phyloP scores from a whole-genome alignment of 2,113 vertebrate species.

The Phylloscopus trochiloides region DNA sequence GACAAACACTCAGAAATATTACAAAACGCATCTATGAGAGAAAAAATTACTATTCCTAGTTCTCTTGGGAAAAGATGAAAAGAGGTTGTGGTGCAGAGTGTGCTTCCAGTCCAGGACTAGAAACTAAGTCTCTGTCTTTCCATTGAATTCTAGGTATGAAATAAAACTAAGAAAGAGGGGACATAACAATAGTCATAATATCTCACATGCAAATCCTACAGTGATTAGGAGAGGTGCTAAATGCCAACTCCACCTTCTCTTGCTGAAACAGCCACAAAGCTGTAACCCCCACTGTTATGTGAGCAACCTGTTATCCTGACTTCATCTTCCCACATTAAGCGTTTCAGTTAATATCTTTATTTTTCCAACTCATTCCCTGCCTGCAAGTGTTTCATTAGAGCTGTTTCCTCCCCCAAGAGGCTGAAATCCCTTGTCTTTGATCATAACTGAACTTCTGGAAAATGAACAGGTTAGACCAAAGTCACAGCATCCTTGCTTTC shows the following conservation, averaged over 20 bases:
- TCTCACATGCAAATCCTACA: background rate
- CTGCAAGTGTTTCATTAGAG: background rate
- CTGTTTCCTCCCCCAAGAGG: background rate
- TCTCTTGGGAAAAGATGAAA: background rate
- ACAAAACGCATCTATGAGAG: background rate
- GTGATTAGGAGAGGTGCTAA: background rate
- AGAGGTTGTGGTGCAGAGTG: background rate
- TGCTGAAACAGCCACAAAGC: background rate
- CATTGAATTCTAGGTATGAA: background rate
- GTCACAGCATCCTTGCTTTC: background rate
- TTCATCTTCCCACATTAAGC: background rate
- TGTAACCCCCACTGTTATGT: rapidly evolving
- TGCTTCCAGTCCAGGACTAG: background rate
- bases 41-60: background rate
- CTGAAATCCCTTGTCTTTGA: background rate
- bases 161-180: background rate
- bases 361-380: background rate
- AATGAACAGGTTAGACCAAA: background rate
- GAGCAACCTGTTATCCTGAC: background rate
- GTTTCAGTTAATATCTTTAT: background rate
- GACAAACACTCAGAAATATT: background rate
- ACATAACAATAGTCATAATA: background rate
- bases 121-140: background rate
- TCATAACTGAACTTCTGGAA: background rate
- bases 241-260: background rate